Conservation (phyloP, 2,113 vertebrate species). For the Meles meles region DNA sequence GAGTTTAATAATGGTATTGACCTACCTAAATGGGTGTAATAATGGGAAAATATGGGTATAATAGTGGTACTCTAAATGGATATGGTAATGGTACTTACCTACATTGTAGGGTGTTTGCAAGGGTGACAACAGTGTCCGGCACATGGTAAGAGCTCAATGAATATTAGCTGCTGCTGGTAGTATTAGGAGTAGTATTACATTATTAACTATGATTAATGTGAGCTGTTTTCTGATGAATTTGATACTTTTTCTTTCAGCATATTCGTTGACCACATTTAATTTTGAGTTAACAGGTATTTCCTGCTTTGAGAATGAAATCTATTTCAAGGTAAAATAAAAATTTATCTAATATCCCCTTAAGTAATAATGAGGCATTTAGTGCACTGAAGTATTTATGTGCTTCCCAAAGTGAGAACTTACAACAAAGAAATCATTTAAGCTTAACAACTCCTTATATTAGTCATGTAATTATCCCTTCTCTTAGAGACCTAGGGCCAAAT, state of each 20-base stretch:
- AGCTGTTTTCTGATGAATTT: neutral
- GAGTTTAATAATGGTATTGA: neutral
- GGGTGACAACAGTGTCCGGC: neutral
- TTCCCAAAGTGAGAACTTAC: conserved; percentile 43
- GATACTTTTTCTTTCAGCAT: neutral
- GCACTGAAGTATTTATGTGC: neutral
- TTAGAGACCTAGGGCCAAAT: conserved; percentile 51
- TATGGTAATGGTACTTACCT: neutral
- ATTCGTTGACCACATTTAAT: conserved; percentile 13
- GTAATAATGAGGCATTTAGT: conserved; percentile 36
- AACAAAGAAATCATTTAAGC: conserved; percentile 62
- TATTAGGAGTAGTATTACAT: neutral
- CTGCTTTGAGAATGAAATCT: conserved; percentile 42
- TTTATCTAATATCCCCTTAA: conserved; percentile 29
- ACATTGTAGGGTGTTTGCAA: neutral
- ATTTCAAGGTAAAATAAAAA: conserved; percentile 49
- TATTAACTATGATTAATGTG: neutral
- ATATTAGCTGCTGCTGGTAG: neutral
- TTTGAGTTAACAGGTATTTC: conserved; percentile 28
- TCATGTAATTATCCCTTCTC: conserved; percentile 58
- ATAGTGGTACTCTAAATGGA: neutral
- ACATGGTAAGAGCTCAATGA: neutral
- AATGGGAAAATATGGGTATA: neutral
- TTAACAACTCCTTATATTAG: conserved; percentile 52
- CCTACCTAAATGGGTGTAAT: neutral